These are phyloP conservation scores for Eristalis intricaria DNA, from an alignment of 2,888 invertebrate species.

Conservation along the genomic window DNA sequence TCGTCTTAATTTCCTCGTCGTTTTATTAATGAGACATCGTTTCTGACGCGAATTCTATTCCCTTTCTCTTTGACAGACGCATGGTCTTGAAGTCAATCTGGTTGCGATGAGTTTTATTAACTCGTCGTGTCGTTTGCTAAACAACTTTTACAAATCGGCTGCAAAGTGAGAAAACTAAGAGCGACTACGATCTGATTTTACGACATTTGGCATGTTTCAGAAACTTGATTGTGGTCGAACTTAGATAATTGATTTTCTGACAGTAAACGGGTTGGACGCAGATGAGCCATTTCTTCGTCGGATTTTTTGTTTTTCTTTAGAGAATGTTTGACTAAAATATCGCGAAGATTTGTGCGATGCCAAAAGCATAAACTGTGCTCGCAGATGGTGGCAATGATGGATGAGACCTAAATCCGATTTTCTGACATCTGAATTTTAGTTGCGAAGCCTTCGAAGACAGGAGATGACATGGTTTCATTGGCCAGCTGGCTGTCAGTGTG, in stretches of 20 bases:
- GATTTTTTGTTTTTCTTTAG: background rate
- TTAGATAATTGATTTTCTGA: background rate
- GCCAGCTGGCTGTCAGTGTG: no score
- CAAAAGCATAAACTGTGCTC: no score
- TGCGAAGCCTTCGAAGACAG: no score
- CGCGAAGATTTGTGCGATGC: no score
- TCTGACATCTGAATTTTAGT: no score
- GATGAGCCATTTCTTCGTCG: background rate
- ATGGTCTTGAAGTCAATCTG: background rate
- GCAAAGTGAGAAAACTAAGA: background rate
- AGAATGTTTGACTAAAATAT: no score
- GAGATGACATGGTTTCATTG: no score
- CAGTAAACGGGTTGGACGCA: background rate
- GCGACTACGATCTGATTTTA: background rate
- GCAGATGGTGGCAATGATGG: no score
- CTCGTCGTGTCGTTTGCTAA: background rate
- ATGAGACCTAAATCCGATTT: no score
- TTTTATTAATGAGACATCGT: background rate
- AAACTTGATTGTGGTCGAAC: background rate
- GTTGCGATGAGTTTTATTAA: background rate
- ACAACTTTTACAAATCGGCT: background rate
- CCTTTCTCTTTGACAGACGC: background rate
- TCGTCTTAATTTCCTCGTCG: background rate
- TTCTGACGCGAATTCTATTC: background rate
- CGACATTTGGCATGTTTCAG: background rate